Percentiles rank a stretch among this genome's conserved stretches.
Conservation (phyloP, 2,113 vertebrate species). For the Paratilapia polleni region DNA sequence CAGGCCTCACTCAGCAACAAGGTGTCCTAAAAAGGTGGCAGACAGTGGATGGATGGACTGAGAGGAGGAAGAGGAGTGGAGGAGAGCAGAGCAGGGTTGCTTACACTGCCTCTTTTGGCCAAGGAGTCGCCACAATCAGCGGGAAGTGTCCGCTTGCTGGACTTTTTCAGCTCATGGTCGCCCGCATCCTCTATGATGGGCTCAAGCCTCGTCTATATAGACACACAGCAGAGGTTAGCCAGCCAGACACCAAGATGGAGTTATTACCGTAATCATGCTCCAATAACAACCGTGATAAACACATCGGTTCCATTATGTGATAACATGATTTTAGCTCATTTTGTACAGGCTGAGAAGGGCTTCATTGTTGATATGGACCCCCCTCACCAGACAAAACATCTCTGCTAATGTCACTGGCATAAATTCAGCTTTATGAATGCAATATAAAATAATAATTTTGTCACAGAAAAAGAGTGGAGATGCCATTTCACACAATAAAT, state of each 20-base stretch:
- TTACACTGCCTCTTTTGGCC: constrained; percentile 99
- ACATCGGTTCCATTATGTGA: background rate
- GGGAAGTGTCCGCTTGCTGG: constrained; percentile 98
- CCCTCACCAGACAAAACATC: background rate
- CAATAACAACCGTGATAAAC: background rate
- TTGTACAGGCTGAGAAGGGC: background rate
- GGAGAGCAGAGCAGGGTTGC: constrained; percentile 82
- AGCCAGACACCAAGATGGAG: background rate
- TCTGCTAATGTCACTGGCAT: background rate
- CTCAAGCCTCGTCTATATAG: constrained; percentile 95
- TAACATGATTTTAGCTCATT: background rate
- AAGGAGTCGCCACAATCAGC: constrained; percentile 99
- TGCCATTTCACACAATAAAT: background rate
- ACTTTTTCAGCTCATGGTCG: constrained; percentile 99
- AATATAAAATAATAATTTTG: background rate
- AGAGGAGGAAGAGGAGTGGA: constrained; percentile 77
- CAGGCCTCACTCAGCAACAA: background rate
- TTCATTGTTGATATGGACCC: background rate
- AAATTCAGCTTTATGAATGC: background rate
- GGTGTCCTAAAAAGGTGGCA: background rate
- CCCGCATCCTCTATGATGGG: constrained; percentile 97
- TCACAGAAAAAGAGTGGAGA: background rate
- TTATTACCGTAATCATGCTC: background rate
- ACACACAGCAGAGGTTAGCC: constrained; percentile 67
- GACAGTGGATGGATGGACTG: constrained; percentile 64